Evolutionary conservation across 1,140 invertebrate genomes (phyloP).

Genomic region (Ctenoplectra terminalis): DNA sequence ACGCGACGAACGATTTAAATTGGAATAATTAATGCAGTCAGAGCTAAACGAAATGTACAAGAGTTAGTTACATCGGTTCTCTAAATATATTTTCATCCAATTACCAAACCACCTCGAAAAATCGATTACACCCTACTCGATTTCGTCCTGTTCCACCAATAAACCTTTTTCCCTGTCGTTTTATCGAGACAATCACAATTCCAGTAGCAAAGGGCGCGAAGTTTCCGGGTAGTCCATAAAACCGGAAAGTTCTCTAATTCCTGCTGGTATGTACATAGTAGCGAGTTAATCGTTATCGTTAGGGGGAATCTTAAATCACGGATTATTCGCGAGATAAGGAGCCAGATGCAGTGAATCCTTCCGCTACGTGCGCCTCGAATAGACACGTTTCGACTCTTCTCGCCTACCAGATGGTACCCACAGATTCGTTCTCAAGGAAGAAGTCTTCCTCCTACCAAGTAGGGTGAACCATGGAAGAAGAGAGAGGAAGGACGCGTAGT

Average conservation of each 20-base stretch:
- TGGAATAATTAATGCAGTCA: background rate
- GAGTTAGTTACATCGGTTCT: too few species aligned
- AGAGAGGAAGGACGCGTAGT: too few species aligned
- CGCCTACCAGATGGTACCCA: slow-evolving; percentile 50
- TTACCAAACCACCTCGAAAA: too few species aligned
- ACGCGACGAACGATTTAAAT: too few species aligned
- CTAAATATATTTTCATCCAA: too few species aligned
- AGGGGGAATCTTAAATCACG: slow-evolving; percentile 46
- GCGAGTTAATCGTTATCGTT: slow-evolving; percentile 33
- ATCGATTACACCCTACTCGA: too few species aligned
- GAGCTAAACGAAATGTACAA: too few species aligned
- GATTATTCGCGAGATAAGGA: slow-evolving; percentile 63
- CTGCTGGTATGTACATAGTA: background rate
- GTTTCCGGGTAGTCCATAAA: background rate
- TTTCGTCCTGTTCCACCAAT: background rate
- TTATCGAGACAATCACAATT: background rate
- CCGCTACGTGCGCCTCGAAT: slow-evolving; percentile 68
- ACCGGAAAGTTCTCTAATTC: background rate
- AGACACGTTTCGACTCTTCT: slow-evolving; percentile 70
- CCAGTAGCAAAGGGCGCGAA: background rate
- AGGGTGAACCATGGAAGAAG: background rate
- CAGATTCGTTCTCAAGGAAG: slow-evolving; percentile 42
- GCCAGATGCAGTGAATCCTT: slow-evolving; percentile 59
- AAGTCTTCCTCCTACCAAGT: background rate
- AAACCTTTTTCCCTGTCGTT: too few species aligned